These are phyloP conservation scores for Oreonectes daqikongensis DNA, from an alignment of 2,797 vertebrate species.

Conservation along the genomic window DNA sequence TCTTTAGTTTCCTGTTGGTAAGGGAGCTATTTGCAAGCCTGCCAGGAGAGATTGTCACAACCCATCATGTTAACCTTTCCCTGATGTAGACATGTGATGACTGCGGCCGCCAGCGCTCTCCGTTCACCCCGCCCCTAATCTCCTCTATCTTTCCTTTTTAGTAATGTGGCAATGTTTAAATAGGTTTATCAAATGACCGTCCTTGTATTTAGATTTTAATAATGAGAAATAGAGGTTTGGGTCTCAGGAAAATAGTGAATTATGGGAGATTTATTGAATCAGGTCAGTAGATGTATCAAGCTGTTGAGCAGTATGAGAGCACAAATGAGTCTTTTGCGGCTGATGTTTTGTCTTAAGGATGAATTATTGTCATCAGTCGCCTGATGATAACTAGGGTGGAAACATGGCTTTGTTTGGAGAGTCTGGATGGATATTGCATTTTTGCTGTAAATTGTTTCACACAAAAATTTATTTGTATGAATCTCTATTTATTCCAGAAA, in stretches of 20 bases:
- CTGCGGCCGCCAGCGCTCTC: conserved; percentile 70
- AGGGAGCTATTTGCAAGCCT: conserved; percentile 68
- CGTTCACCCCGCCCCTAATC: conserved; percentile 12
- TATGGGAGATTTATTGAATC: conserved; percentile 10
- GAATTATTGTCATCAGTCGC: conserved; percentile 56
- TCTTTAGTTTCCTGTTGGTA: conserved; percentile 57
- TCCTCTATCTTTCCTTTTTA: conserved; percentile 9
- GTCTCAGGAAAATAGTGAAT: background rate
- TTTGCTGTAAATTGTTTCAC: conserved; percentile 12
- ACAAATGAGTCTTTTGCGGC: conserved; percentile 59
- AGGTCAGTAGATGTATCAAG: conserved; percentile 27
- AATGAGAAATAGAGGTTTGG: conserved; percentile 23
- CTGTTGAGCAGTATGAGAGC: conserved; percentile 31
- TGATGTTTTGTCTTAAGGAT: conserved; percentile 47
- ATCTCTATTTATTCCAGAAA: conserved; percentile 1
- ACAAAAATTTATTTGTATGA: conserved; percentile 24
- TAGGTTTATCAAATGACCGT: conserved; percentile 27
- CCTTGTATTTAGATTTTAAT: conserved; percentile 24
- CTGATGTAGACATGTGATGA: conserved; percentile 74
- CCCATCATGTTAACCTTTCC: conserved; percentile 72
- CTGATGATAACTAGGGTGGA: conserved; percentile 45
- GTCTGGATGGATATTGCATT: background rate
- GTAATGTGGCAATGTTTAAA: conserved; percentile 37
- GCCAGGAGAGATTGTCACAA: conserved; percentile 76
- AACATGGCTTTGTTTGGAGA: conserved; percentile 14